Evolutionary conservation across 2,797 vertebrate species (phyloP).

Genomic region (Agapornis canus): DNA sequence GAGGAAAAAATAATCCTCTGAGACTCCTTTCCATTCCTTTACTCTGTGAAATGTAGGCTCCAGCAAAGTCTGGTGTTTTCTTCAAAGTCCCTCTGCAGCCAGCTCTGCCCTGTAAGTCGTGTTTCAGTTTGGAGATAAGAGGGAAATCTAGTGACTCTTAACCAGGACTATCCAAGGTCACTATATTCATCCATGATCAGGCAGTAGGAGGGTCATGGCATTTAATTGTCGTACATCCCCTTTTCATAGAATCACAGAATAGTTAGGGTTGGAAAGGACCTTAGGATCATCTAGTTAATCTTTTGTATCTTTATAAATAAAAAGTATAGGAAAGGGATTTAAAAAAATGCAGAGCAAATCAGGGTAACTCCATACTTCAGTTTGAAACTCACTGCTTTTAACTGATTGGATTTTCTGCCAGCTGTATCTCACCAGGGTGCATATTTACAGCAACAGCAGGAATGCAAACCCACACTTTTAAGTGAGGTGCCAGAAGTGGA

Average conservation of each 20-base stretch:
- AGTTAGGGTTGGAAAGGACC: too few species aligned
- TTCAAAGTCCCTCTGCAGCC: neutral
- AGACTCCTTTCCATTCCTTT: neutral
- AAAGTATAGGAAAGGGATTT: neutral
- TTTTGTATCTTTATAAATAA: neutral
- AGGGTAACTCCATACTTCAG: neutral
- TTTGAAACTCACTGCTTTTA: neutral
- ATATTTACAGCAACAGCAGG: neutral
- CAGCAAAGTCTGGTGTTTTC: neutral
- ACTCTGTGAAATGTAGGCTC: neutral
- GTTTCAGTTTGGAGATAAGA: neutral
- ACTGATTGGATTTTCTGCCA: neutral
- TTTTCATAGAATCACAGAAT: too few species aligned
- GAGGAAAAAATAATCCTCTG: neutral
- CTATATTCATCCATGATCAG: accelerated
- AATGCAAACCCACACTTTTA: neutral
- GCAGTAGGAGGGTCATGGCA: neutral
- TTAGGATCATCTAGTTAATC: too few species aligned
- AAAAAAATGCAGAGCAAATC: neutral
- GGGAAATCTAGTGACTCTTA: neutral
- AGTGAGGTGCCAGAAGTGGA: neutral
- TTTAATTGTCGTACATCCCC: neutral
- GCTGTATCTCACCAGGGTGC: neutral
- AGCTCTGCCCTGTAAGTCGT: neutral
- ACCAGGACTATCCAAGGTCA: neutral